Evolutionary conservation across 2,888 invertebrate species (phyloP).

Genomic region (Leucophenga montana): DNA sequence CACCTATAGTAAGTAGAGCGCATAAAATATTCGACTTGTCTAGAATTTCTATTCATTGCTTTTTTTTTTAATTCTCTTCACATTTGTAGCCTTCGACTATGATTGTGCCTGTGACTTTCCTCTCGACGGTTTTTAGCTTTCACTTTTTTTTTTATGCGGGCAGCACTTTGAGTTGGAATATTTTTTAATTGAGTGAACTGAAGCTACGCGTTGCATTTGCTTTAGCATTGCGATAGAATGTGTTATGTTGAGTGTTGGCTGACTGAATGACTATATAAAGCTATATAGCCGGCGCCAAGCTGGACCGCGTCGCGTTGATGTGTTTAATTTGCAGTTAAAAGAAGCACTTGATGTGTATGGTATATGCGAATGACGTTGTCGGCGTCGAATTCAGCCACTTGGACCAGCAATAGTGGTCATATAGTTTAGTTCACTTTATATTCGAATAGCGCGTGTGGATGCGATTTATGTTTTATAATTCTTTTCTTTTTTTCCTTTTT

Average conservation of each 20-base stretch:
- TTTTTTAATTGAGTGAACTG: slow-evolving; percentile 29
- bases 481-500: background rate
- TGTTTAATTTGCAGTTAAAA: slow-evolving; percentile 28
- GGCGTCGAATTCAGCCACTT: background rate
- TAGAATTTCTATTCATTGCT: background rate
- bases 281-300: background rate
- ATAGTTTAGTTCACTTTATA: background rate
- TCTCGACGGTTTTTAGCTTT: background rate
- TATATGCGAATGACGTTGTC: background rate
- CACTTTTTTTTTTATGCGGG: background rate
- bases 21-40: background rate
- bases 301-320: slow-evolving; percentile 10
- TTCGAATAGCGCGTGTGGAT: background rate
- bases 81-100: background rate
- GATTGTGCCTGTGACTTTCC: background rate
- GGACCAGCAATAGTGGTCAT: background rate
- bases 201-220: background rate
- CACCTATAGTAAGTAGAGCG: too few relatives aligned
- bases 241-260: background rate
- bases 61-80: background rate
- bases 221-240: background rate
- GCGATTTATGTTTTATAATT: background rate
- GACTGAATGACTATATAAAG: background rate
- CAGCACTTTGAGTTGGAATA: slow-evolving; percentile 18
- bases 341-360: background rate